A percentile compares a stretch with the other conserved stretches of the same genome.
These are phyloP conservation scores for Parazoanthus swiftii DNA, from an alignment of 92 coral and sea anemone species.

Conservation along the genomic window DNA sequence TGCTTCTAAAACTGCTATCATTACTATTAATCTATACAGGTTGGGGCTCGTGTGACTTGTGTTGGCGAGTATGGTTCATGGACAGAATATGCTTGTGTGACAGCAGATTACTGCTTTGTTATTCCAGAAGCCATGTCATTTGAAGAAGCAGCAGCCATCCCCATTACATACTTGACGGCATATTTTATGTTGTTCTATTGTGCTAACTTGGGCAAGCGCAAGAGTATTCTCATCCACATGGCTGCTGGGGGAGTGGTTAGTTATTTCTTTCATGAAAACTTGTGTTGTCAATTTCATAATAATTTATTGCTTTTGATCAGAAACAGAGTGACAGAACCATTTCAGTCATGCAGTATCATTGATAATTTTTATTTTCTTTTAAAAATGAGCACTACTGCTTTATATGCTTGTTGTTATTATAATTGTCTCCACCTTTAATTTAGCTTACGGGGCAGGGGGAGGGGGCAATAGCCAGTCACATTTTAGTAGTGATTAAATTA, in stretches of 20 bases:
- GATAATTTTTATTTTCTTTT: too few species aligned
- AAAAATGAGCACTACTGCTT: too few species aligned
- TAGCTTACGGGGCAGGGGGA: too few species aligned
- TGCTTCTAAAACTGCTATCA: too few species aligned
- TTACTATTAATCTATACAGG: constrained; percentile 44
- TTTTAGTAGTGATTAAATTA: too few species aligned
- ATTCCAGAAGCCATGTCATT: constrained; percentile 93
- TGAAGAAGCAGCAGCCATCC: constrained; percentile 95
- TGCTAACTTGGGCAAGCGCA: constrained; percentile 68
- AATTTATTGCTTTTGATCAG: too few species aligned
- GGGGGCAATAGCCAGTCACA: too few species aligned
- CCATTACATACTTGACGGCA: constrained; percentile 79
- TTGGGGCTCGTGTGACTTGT: constrained; percentile 84
- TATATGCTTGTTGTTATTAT: too few species aligned
- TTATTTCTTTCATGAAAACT: background rate
- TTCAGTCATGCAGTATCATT: too few species aligned
- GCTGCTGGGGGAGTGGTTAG: constrained; percentile 99
- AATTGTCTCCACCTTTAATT: too few species aligned
- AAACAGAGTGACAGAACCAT: too few species aligned
- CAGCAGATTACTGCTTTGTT: constrained; percentile 50
- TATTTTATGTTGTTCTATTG: constrained; percentile 83
- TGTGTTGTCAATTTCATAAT: background rate
- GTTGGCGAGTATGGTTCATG: constrained; percentile 61
- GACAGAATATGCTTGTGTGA: constrained; percentile 76
- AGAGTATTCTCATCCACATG: constrained; percentile 90